phyloP scores from a whole-genome alignment of 2,888 invertebrate species.

The Pristionchus exspectatus region DNA sequence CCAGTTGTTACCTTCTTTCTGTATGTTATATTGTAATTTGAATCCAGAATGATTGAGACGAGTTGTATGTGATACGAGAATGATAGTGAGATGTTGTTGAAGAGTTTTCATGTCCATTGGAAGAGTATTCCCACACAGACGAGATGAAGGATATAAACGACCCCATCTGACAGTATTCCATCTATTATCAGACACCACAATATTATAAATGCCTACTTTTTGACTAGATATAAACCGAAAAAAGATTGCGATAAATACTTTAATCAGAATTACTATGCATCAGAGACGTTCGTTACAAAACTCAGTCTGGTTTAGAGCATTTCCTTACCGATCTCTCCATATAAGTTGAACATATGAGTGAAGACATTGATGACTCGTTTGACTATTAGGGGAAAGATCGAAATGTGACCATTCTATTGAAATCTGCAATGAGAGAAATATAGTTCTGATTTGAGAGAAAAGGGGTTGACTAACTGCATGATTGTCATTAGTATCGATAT shows the following conservation, averaged over 20 bases:
- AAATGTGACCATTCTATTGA: background rate
- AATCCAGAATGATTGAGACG: background rate
- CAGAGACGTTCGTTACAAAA: background rate
- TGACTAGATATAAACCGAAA: background rate
- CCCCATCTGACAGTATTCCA: background rate
- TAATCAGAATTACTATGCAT: background rate
- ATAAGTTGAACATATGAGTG: background rate
- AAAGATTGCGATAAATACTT: background rate
- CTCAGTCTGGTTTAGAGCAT: no score
- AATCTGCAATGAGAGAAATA: background rate
- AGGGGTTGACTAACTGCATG: background rate
- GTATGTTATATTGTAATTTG: background rate
- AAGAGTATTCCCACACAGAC: background rate
- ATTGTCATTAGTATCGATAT: background rate
- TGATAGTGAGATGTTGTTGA: conserved; percentile 15
- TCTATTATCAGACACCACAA: background rate
- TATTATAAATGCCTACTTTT: background rate
- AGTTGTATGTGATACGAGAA: background rate
- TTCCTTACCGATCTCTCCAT: conserved; percentile 4
- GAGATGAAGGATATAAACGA: conserved; percentile 6
- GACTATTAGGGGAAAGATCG: background rate
- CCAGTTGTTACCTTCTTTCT: background rate
- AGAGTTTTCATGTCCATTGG: background rate
- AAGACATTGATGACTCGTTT: background rate
- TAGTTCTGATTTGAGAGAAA: background rate